Base-by-base conservation (phyloP, 2,113 vertebrate species). In the Podarcis raffonei region DNA sequence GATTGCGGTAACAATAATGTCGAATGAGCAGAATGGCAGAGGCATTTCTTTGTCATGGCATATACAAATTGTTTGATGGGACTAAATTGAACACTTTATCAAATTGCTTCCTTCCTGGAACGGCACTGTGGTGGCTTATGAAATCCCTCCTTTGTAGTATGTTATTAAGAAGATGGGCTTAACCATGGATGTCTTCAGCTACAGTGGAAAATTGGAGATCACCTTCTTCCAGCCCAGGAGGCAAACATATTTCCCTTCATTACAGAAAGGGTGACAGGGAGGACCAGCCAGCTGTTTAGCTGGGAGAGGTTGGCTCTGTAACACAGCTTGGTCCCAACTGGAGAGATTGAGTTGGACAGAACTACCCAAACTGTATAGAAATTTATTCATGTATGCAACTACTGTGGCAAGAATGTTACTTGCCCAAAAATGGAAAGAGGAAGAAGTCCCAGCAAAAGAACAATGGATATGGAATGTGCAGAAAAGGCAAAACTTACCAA, bases 21-120 rank as follows among this genome's bases (percentile, higher is more conserved):
- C 15, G 9, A 82, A 12, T 76, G 84, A 91, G 23, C 37, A 65
- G 66, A 62, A 42, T 30, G 30, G 2, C 7, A 76, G 6, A 30
- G 2, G 80, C 0, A 5, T 48, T 32, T 4, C 69, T 81, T 87
- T 78, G 22, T 82, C 69, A 16, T 0, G 42, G 18, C 15, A 20
- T n/a, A 68, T 77, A 53, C 66, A 76, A 16, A 39, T 69, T 8
- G 6, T 66, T 88, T 59, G 6, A 75, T n/a, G 62, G 3, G 11
- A 5, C 74, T 89, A 84, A 89, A 86, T 62, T 2, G 5, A 88
- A 79, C 30, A 72, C 15, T 72, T 42, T 91, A 7, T 82, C 39
- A 90, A 86, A 91, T 6, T 48, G 30, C 11, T 86, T 86, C 48
- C 37, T 92, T 89, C 20, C 20, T 12, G 42, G 30, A 81, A 80